Percentiles rank a stretch among this genome's conserved stretches.
phyloP scores from a whole-genome alignment of 2,113 vertebrate genomes.

The Phaetusa simplex region DNA sequence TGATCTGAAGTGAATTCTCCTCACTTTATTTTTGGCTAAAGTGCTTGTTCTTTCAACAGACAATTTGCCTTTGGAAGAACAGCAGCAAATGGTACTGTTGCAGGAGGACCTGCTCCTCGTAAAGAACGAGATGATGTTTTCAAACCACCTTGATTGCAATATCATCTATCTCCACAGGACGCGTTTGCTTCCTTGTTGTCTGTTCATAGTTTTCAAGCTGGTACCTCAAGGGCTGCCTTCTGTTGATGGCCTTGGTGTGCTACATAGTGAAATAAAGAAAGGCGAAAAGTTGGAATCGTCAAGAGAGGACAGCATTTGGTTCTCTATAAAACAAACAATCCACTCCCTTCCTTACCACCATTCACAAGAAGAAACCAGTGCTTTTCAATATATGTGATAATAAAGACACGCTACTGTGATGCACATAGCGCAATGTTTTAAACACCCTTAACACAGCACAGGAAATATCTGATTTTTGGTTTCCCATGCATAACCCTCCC shows the following conservation, averaged over 20 bases:
- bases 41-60: background rate
- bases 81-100: background rate
- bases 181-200: slow-evolving; percentile 77
- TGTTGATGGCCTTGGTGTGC: slow-evolving; percentile 92
- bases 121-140: background rate
- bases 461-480: background rate
- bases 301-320: background rate
- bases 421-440: background rate
- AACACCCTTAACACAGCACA: background rate
- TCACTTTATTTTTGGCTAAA: background rate
- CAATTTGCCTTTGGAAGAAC: background rate
- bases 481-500: background rate
- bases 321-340: background rate
- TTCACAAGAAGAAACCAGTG: background rate
- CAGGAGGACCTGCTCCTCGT: background rate
- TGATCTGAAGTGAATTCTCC: background rate
- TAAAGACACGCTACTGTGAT: background rate
- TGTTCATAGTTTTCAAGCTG: slow-evolving; percentile 92
- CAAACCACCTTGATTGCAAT: slow-evolving; percentile 89
- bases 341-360: background rate
- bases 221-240: slow-evolving; percentile 90
- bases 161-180: slow-evolving; percentile 85
- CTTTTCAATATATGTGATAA: background rate
- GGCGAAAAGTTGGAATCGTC: background rate
- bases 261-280: slow-evolving; percentile 25